Conservation (phyloP, 2,888 invertebrate species). For the Tipula lateralis region DNA sequence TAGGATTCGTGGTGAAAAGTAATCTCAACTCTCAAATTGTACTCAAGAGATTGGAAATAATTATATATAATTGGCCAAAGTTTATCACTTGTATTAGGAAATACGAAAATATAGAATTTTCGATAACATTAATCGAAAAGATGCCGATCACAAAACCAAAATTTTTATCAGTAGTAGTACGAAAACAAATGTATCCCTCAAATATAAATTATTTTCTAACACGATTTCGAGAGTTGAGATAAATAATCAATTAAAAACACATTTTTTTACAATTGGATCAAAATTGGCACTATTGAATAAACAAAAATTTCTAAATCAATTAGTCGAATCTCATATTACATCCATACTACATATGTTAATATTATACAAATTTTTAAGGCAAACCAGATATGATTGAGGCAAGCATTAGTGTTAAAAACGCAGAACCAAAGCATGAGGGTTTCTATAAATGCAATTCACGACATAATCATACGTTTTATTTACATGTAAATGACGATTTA, state of each 20-base stretch:
- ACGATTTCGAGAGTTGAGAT: not conserved
- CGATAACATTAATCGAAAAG: not conserved
- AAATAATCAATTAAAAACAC: not conserved
- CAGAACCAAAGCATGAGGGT: slow-evolving; percentile 47
- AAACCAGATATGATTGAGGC: slow-evolving; percentile 48
- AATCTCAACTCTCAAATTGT: slow-evolving; percentile 19
- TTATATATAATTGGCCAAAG: not conserved
- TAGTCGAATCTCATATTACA: not conserved
- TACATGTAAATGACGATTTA: slow-evolving; percentile 39
- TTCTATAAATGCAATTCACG: slow-evolving; percentile 46
- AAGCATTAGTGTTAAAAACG: slow-evolving; percentile 45
- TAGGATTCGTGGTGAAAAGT: not conserved
- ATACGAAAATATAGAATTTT: too few relatives aligned
- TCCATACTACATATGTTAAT: not conserved
- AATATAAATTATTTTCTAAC: not conserved
- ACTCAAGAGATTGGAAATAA: not conserved
- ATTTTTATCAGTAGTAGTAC: not conserved
- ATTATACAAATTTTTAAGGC: slow-evolving; percentile 39
- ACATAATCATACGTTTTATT: slow-evolving; percentile 42
- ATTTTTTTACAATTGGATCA: not conserved
- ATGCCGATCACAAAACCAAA: not conserved
- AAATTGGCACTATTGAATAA: not conserved
- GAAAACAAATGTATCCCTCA: not conserved
- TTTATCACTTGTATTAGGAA: too few relatives aligned
- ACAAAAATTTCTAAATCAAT: not conserved